Conservation (phyloP, 1,140 invertebrate species). For the Muscidifurax raptorellus region DNA sequence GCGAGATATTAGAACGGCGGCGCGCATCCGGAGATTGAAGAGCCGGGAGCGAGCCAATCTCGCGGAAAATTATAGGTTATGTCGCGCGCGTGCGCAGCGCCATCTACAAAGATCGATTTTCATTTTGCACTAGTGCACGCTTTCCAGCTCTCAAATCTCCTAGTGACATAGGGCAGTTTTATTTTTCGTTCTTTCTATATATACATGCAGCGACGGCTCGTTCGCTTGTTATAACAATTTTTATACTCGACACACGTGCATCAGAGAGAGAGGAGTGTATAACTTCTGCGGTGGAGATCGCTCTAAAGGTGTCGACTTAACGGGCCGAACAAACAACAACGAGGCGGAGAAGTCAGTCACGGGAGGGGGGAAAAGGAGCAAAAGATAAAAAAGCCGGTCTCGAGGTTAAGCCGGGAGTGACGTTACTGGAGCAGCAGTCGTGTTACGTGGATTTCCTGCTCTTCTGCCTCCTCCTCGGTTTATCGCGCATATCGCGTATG, state of each 20-base stretch:
- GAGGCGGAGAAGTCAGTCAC: not conserved
- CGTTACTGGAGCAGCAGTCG: not conserved
- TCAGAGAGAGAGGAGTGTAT: too few species aligned
- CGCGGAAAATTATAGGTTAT: constrained; percentile 26
- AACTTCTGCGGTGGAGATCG: not conserved
- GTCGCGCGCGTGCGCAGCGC: not conserved
- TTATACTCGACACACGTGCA: not conserved
- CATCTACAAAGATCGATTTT: constrained; percentile 5
- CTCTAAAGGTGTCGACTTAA: not conserved
- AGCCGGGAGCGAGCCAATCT: not conserved
- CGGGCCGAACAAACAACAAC: not conserved
- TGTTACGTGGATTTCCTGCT: not conserved
- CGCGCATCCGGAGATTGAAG: not conserved
- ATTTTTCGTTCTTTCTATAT: too few species aligned
- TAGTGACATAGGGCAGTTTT: not conserved
- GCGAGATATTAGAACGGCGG: not conserved
- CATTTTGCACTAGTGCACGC: not conserved
- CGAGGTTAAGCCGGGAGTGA: not conserved
- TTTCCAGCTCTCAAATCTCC: not conserved
- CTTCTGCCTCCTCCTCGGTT: not conserved
- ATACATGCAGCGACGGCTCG: too few species aligned
- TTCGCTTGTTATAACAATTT: not conserved
- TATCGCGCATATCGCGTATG: not conserved
- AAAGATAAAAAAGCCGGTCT: constrained; percentile 5
- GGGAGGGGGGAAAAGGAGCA: not conserved